Conservation (phyloP, 2,888 invertebrate species). For the Electrophaes corylata region DNA sequence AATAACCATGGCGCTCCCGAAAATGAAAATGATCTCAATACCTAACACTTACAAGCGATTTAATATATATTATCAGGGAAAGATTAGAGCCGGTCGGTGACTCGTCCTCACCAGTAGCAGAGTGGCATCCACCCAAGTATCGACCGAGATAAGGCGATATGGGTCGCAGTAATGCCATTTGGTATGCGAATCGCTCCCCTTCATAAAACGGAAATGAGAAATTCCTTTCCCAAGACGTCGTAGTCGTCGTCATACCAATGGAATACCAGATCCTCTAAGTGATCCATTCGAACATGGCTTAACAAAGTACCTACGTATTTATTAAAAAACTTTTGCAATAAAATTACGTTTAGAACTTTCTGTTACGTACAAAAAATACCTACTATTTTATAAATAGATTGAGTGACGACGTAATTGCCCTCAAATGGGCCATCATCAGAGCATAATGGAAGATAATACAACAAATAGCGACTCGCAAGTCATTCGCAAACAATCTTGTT, state of each 20-base stretch:
- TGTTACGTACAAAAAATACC: too few relatives aligned
- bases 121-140: constrained; percentile 6
- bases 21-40: too few relatives aligned
- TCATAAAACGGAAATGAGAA: constrained; percentile 45
- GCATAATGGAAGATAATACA: background rate
- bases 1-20: too few relatives aligned
- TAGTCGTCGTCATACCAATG: background rate
- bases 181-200: constrained; percentile 30
- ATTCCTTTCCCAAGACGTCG: constrained; percentile 41
- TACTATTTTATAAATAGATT: background rate
- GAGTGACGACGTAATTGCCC: background rate
- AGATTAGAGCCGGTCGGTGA: too few relatives aligned
- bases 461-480: background rate
- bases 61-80: too few relatives aligned
- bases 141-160: constrained; percentile 12
- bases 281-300: too few relatives aligned
- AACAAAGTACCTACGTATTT: too few relatives aligned
- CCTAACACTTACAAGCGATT: too few relatives aligned
- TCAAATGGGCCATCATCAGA: background rate
- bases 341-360: too few relatives aligned
- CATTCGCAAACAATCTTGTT: background rate
- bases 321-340: too few relatives aligned
- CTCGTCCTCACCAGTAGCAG: background rate
- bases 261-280: constrained; percentile 8
- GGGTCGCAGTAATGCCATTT: constrained; percentile 3